phyloP scores from a whole-genome alignment of 2,888 invertebrate genomes.

The Suillia variegata region DNA sequence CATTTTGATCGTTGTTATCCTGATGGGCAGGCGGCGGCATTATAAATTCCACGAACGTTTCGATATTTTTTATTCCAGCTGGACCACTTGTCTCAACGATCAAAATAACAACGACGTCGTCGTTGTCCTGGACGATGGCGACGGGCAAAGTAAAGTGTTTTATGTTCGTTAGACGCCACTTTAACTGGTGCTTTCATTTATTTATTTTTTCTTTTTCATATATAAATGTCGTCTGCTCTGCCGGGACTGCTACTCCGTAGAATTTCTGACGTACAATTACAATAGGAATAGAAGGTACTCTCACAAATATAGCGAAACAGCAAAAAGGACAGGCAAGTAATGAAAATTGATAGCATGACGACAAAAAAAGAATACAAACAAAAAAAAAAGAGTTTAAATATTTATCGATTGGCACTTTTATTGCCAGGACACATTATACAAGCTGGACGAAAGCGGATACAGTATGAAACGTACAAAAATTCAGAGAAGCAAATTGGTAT shows the following conservation, averaged over 20 bases:
- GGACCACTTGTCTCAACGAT: slow-evolving; percentile 20
- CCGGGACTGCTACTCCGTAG: not conserved
- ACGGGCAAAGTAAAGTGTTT: slow-evolving; percentile 5
- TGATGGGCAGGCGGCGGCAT: no score
- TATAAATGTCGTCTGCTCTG: not conserved
- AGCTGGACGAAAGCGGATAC: no score
- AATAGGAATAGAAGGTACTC: not conserved
- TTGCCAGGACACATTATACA: not conserved
- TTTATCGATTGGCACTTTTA: slow-evolving; percentile 25
- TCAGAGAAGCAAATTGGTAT: no score
- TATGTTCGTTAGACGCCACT: slow-evolving; percentile 10
- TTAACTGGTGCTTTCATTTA: slow-evolving; percentile 5
- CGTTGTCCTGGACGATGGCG: not conserved
- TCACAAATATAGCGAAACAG: not conserved
- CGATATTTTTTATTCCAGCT: slow-evolving; percentile 16
- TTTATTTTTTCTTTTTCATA: no score
- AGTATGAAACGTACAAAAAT: no score
- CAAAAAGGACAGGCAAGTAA: not conserved
- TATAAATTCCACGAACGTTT: no score
- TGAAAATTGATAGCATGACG: not conserved
- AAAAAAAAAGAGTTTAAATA: slow-evolving; percentile 18
- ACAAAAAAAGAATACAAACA: no score
- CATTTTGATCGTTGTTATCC: no score
- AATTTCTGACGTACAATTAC: not conserved
- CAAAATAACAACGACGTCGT: not conserved